A percentile compares a stretch with the other conserved stretches of the same genome.
These are phyloP conservation scores for Furcula furcula DNA, from an alignment of 2,888 invertebrate species.

Conservation along the genomic window DNA sequence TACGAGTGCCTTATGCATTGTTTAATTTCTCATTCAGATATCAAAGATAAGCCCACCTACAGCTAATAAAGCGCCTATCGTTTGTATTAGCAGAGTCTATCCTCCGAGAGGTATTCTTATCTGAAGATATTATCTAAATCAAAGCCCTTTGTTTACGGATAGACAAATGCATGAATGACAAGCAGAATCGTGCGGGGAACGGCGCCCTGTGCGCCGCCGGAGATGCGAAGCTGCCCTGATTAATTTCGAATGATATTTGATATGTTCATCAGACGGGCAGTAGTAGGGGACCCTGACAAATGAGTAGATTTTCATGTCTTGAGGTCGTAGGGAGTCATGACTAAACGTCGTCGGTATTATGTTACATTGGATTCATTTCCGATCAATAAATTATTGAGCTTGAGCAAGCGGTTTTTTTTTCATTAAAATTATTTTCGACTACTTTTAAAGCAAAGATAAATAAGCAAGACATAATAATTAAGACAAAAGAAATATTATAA, in stretches of 20 bases:
- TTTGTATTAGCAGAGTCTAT: too few species aligned
- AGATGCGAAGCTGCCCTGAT: conserved; percentile 52
- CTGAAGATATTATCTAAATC: conserved; percentile 28
- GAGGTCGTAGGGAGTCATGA: conserved; percentile 41
- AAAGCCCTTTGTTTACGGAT: conserved; percentile 23
- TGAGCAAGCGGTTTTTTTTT: too few species aligned
- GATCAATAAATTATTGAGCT: conserved; percentile 21
- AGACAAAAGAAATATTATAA: too few species aligned
- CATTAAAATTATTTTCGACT: too few species aligned
- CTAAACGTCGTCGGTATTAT: conserved; percentile 58
- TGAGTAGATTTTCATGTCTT: conserved; percentile 67
- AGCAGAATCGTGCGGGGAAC: conserved; percentile 31
- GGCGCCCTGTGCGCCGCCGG: conserved; percentile 33
- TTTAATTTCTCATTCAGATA: neutral
- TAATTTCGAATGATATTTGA: conserved; percentile 77
- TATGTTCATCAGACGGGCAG: conserved; percentile 64
- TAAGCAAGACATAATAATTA: too few species aligned
- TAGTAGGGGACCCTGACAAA: conserved; percentile 65
- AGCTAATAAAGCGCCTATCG: neutral
- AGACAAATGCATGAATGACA: conserved; percentile 26
- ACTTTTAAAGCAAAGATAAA: too few species aligned
- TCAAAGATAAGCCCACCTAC: neutral
- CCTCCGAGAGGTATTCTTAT: neutral
- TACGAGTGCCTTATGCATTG: neutral
- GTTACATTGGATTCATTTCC: conserved; percentile 48